Evolutionary conservation across 2,113 vertebrate genomes (phyloP), one percentile per base, ranked within the genome.

Genomic region (Lagopus leucura): DNA sequence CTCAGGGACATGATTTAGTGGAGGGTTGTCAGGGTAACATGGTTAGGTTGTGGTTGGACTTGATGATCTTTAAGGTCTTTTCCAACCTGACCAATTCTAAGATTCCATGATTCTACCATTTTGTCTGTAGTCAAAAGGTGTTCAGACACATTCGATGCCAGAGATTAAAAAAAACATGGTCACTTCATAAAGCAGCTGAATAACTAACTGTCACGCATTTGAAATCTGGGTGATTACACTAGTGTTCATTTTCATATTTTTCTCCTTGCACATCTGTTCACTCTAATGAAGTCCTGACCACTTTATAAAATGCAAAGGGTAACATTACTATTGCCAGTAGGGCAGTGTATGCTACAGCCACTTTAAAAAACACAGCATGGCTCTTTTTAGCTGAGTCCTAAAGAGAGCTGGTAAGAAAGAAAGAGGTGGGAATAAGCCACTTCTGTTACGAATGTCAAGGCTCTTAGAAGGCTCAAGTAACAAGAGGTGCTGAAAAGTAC

Each of bases 401-500:
- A 18, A 52, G 27, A 75, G 55, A 75, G n/a, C 48, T 86, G 47
- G 0, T 18, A 45, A 38, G 38, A 38, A 67, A 89, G 50, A 88
- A 25, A 76, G 50, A 91, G 50, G 42, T 88, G 74, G 42, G 79
- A 93, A 88, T 83, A 64, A 92, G 52, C 52, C 40, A 70, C 43
- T 91, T 94, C 73, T 27, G 65, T 80, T 88, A 95, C 6, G 70
- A 91, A 83, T 67, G 69, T 87, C 91, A 91, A 73, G 22, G 21
- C 78, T 78, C 72, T 84, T 79, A 86, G 85, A 92, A 78, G 73
- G 30, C 94, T 86, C 24, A 32, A 95, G 50, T 86, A 91, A 89
- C 76, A 90, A 92, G 95, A 97, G 71, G 73, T 96, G 64, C 38
- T 97, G 95, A 90, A 94, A 97, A 96, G 74, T 67, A 90, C 88